A percentile compares a stretch with the other conserved stretches of the same genome.
phyloP scores from a whole-genome alignment of 2,888 invertebrate species.

The Eupithecia insigniata region DNA sequence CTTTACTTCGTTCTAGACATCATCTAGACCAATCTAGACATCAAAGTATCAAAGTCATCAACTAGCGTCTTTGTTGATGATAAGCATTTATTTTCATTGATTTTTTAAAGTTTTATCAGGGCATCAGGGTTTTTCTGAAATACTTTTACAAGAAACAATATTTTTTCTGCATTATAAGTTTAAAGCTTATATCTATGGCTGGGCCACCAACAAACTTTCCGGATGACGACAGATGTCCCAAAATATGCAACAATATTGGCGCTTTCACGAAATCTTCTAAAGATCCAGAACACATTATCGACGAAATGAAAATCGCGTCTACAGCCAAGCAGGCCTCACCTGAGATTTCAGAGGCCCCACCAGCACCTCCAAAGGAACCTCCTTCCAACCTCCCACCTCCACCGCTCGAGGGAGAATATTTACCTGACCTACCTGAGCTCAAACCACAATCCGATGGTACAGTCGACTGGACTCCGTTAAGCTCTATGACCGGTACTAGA shows the following conservation, averaged over 20 bases:
- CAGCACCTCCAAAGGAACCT: not conserved
- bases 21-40: too few relatives aligned
- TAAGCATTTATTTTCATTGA: not conserved
- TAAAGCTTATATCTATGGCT: conserved; percentile 37
- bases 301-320: conserved; percentile 40
- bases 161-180: not conserved
- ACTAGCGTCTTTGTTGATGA: not conserved
- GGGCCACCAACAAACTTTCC: conserved; percentile 57
- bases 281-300: conserved; percentile 51
- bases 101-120: not conserved
- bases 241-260: conserved; percentile 67
- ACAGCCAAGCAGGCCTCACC: not conserved
- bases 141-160: not conserved
- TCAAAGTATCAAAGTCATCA: too few relatives aligned
- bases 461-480: conserved; percentile 89
- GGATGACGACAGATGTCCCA: conserved; percentile 67
- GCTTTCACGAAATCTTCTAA: conserved; percentile 70
- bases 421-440: conserved; percentile 55
- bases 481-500: conserved; percentile 88
- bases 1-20: not conserved
- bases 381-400: not conserved
- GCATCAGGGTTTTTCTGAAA: not conserved
- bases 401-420: not conserved
- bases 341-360: not conserved
- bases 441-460: conserved; percentile 89